Conservation (phyloP, 2,888 invertebrate species). For the Scaptomyza caliginosa region DNA sequence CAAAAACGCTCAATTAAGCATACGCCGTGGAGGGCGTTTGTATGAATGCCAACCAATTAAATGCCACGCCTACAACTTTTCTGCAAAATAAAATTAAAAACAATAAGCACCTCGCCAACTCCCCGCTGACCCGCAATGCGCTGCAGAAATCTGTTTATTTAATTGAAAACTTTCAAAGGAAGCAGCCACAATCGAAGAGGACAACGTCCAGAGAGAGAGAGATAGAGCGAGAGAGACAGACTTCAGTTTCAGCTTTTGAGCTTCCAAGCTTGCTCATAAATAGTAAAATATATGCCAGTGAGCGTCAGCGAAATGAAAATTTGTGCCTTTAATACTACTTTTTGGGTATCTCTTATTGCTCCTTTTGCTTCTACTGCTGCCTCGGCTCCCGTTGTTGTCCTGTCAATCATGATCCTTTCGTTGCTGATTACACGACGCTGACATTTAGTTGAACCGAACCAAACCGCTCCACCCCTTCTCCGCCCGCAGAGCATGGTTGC, state of each 20-base stretch:
- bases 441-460: constrained; percentile 53
- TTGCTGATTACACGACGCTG: constrained; percentile 63
- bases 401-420: constrained; percentile 65
- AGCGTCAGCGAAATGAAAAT: constrained; percentile 39
- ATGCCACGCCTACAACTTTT: constrained; percentile 51
- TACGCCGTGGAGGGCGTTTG: constrained; percentile 29
- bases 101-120: constrained; percentile 34
- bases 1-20: constrained; percentile 57
- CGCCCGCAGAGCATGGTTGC: constrained; percentile 2
- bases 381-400: constrained; percentile 12
- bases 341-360: constrained; percentile 1
- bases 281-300: constrained; percentile 65
- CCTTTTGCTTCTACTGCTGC: neutral
- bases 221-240: neutral
- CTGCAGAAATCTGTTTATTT: constrained; percentile 66
- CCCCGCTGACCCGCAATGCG: neutral
- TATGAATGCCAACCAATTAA: constrained; percentile 55
- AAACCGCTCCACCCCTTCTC: neutral
- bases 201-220: constrained; percentile 9
- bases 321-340: constrained; percentile 51
- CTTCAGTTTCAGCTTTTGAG: constrained; percentile 8
- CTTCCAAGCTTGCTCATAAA: constrained; percentile 52
- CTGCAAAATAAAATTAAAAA: constrained; percentile 65
- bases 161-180: constrained; percentile 62
- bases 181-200: constrained; percentile 44